Base-by-base conservation (phyloP, 2,113 vertebrate genomes). In the Gnathonemus longibarbis region DNA sequence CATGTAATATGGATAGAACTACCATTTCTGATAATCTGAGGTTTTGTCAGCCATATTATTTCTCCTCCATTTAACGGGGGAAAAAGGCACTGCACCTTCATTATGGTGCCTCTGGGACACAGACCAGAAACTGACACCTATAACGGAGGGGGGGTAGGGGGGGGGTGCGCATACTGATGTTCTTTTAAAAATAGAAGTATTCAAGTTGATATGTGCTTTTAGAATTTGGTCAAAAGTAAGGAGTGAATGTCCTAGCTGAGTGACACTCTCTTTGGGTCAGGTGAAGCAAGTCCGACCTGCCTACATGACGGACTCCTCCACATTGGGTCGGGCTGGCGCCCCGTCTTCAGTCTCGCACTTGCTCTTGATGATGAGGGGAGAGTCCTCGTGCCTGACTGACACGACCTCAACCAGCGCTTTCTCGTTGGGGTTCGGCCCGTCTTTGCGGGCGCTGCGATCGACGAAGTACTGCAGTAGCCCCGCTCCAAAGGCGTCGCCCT, bases 401-500 rank as follows among this genome's bases (percentile, higher is more conserved):
- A 84, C 11, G 3, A 70, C 2, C 1, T 27, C 39, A 0, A 94
- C 94, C 1, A 93, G 85, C 89, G 91, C 93, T 70, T 97, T 91
- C 7, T 97, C 95, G 1, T 56, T 92, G 74, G 97, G 89, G 89
- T 96, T 94, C 0, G 91, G 90, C 31, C 0, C 94, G 0, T 48
- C 88, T 3, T 62, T 56, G 17, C 89, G 90, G 70, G 93, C 11
- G 0, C 77, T 88, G 2, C 93, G 94, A 86, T 98, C 97, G 3
- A 95, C 92, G 0, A 95, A 97, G 90, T 84, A 50, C 84, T 98
- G 98, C 91, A 98, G 93, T 35, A 98, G 95, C 0, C 97, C 98
- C 0, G 98, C 97, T 0, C 97, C 97, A 0, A 97, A 97, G 1
- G 97, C 97, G 0, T 98, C 98, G 0, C 98, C 96, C 90, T 98